Evolutionary conservation across 2,113 vertebrate species (phyloP).

Genomic region (Empidonax alnorum): DNA sequence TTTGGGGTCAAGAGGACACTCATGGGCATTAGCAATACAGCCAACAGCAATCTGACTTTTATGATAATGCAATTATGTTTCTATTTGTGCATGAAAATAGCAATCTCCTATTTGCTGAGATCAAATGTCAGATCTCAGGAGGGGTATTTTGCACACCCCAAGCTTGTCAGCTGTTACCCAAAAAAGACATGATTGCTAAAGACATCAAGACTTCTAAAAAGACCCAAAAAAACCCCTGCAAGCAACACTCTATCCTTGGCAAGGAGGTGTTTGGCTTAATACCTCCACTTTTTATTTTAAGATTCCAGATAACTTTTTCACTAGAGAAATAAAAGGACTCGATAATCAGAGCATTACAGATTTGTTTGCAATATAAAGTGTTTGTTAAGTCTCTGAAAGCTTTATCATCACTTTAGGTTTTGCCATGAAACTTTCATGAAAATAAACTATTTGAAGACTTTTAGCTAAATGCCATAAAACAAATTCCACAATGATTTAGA

Average conservation of each 20-base stretch:
- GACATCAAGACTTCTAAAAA: neutral
- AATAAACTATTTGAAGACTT: neutral
- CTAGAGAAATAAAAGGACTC: neutral
- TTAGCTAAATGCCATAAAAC: neutral
- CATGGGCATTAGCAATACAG: neutral
- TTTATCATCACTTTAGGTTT: neutral
- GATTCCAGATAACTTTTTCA: neutral
- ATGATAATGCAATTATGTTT: constrained; percentile 29
- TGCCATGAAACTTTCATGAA: neutral
- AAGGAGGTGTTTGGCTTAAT: neutral
- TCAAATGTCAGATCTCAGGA: neutral
- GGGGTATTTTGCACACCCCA: neutral
- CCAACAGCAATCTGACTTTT: neutral
- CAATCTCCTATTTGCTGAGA: neutral
- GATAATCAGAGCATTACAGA: neutral
- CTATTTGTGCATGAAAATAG: constrained; percentile 11
- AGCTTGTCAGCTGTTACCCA: neutral
- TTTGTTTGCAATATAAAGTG: neutral
- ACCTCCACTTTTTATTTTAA: neutral
- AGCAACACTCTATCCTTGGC: neutral
- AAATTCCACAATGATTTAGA: neutral
- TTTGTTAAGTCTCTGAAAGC: neutral
- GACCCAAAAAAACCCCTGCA: neutral
- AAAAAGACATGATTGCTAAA: neutral
- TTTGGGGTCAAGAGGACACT: neutral